Conservation (phyloP, 64 coral and sea anemone species). For the Catalaphyllia jardinei region DNA sequence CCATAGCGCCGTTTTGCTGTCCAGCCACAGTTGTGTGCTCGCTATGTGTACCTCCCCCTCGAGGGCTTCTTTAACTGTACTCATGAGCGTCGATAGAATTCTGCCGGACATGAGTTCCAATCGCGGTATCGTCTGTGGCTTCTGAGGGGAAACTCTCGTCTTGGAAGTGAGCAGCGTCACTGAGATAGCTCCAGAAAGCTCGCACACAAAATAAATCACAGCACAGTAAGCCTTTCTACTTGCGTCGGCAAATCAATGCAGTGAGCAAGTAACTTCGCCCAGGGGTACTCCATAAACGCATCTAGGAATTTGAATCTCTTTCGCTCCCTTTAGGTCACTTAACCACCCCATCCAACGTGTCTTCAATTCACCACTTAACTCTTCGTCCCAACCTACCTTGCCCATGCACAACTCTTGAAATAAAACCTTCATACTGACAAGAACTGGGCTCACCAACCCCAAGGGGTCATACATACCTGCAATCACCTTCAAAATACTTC, state of each 20-base stretch:
- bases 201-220: neutral
- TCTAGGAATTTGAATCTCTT: neutral
- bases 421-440: conserved; percentile 19
- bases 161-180: neutral
- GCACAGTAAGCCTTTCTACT: conserved; percentile 18
- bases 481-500: neutral
- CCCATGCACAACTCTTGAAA: conserved; percentile 25
- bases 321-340: neutral
- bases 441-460: neutral
- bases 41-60: neutral
- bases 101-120: conserved; percentile 45
- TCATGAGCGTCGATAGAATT: conserved; percentile 28
- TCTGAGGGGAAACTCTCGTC: neutral
- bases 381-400: conserved; percentile 40
- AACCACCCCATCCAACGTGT: conserved; percentile 28
- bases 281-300: neutral
- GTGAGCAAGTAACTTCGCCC: neutral
- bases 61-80: neutral
- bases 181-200: neutral
- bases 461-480: conserved; percentile 26
- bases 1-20: neutral
- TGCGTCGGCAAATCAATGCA: neutral
- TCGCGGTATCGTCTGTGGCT: conserved; percentile 29
- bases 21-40: neutral
- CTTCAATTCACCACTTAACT: neutral